These are phyloP conservation scores for Drosophila mercatorum DNA, from an alignment of 2,888 invertebrate species.

Conservation along the genomic window DNA sequence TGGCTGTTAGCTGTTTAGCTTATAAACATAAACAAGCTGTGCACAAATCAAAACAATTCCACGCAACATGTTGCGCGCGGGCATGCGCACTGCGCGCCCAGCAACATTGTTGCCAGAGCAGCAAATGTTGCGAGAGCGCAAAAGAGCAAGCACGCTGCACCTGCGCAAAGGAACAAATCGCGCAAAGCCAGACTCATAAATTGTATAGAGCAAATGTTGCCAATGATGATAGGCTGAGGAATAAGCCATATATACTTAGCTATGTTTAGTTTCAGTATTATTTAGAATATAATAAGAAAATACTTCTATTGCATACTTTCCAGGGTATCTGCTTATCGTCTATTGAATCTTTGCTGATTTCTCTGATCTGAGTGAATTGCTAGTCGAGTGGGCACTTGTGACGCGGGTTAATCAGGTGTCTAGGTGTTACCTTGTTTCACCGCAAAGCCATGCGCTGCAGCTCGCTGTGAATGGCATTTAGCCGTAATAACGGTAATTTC, in stretches of 20 bases:
- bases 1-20: not conserved
- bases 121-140: slow-evolving; percentile 27
- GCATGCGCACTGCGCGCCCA: slow-evolving; percentile 36
- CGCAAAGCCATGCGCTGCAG: not conserved
- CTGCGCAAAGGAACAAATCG: slow-evolving; percentile 34
- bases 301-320: not conserved
- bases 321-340: not conserved
- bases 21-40: slow-evolving; percentile 56
- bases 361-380: no score
- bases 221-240: not conserved
- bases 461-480: slow-evolving; percentile 13
- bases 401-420: not conserved
- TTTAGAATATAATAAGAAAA: not conserved
- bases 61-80: slow-evolving; percentile 54
- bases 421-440: not conserved
- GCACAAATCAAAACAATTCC: slow-evolving; percentile 38
- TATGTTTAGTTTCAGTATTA: no score
- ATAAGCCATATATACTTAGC: no score
- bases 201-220: slow-evolving; percentile 8
- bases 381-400: not conserved
- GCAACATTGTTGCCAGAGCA: slow-evolving; percentile 52
- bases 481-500: slow-evolving; percentile 24
- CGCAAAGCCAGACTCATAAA: not conserved
- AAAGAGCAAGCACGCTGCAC: slow-evolving; percentile 40
- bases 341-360: not conserved